These are phyloP conservation scores for Andrena bicolor DNA, from an alignment of 2,888 invertebrate genomes.

Conservation along the genomic window DNA sequence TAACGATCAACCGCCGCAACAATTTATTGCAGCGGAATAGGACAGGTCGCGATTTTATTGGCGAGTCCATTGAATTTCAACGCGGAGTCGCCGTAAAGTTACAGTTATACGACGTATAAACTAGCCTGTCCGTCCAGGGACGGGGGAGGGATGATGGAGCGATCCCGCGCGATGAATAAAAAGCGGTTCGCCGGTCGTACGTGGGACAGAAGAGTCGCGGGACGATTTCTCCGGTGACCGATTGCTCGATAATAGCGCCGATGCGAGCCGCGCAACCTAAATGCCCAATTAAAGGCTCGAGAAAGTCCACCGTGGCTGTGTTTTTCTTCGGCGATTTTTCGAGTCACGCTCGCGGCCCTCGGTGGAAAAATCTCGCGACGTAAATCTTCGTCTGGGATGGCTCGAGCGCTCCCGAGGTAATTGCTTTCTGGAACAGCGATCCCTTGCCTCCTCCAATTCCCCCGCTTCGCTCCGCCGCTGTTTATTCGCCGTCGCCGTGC, in stretches of 20 bases:
- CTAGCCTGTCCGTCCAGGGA: slow-evolving; percentile 20
- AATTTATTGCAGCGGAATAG: background rate
- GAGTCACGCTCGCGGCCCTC: background rate
- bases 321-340: slow-evolving; percentile 20
- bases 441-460: slow-evolving; percentile 36
- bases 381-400: slow-evolving; percentile 42
- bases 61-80: slow-evolving; percentile 50
- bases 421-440: slow-evolving; percentile 41
- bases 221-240: slow-evolving; percentile 51
- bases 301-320: slow-evolving; percentile 41
- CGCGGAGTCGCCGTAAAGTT: slow-evolving; percentile 29
- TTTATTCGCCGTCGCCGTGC: slow-evolving; percentile 36
- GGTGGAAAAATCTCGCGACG: slow-evolving; percentile 15
- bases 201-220: slow-evolving; percentile 21
- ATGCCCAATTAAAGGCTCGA: slow-evolving; percentile 62
- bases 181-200: slow-evolving; percentile 45
- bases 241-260: slow-evolving; percentile 34
- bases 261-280: slow-evolving; percentile 28
- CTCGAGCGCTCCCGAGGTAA: slow-evolving; percentile 25
- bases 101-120: slow-evolving; percentile 59
- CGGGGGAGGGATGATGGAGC: slow-evolving; percentile 35
- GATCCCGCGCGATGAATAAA: slow-evolving; percentile 61
- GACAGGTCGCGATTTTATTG: slow-evolving; percentile 39
- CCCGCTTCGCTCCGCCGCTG: slow-evolving; percentile 15
- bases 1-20: background rate